phyloP scores from a whole-genome alignment of 2,797 vertebrate species.

The Menidia menidia region DNA sequence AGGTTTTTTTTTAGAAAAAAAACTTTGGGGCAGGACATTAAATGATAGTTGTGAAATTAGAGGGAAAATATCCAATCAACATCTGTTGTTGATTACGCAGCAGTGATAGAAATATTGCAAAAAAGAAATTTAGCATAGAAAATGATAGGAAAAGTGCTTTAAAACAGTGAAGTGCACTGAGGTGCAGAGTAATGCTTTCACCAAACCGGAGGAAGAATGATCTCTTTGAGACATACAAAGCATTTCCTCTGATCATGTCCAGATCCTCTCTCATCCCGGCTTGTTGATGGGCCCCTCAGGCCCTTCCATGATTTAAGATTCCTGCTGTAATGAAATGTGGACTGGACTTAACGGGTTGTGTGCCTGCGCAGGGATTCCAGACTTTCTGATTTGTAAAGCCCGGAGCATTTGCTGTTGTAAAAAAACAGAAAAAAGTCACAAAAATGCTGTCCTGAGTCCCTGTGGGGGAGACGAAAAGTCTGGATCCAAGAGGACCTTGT shows the following conservation, averaged over 20 bases:
- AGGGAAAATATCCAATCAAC: too few species aligned
- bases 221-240: slow-evolving; percentile 58
- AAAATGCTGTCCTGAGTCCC: slow-evolving; percentile 41
- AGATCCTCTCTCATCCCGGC: slow-evolving; percentile 51
- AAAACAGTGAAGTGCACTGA: neutral
- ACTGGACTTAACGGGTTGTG: slow-evolving; percentile 31
- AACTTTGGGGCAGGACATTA: too few species aligned
- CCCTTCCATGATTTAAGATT: slow-evolving; percentile 62
- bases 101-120: too few species aligned
- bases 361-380: slow-evolving; percentile 15
- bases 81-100: too few species aligned
- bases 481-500: slow-evolving; percentile 61
- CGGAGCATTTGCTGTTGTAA: slow-evolving; percentile 36
- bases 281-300: slow-evolving; percentile 42
- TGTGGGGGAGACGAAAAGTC: slow-evolving; percentile 61
- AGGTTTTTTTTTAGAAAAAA: too few species aligned
- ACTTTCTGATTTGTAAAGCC: slow-evolving; percentile 37
- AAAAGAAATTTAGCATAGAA: neutral
- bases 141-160: slow-evolving; percentile 6
- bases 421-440: slow-evolving; percentile 35
- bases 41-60: too few species aligned
- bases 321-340: slow-evolving; percentile 66
- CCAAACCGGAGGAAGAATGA: slow-evolving; percentile 42
- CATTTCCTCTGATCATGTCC: slow-evolving; percentile 67
- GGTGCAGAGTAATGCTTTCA: slow-evolving; percentile 42